These are phyloP conservation scores for Ischnus inquisitorius DNA, from an alignment of 2,888 invertebrate genomes.

Conservation along the genomic window DNA sequence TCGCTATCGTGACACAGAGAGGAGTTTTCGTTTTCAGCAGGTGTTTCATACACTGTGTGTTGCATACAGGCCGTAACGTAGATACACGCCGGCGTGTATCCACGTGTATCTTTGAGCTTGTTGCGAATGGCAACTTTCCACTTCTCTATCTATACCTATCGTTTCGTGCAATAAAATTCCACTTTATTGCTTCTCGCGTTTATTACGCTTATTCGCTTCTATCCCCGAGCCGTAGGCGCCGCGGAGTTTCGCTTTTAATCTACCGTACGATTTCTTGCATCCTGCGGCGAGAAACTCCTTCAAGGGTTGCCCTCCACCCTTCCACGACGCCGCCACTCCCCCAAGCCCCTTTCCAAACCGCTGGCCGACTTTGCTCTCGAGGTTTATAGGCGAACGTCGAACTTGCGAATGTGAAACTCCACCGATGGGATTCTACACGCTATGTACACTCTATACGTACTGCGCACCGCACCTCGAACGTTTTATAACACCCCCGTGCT, in stretches of 20 bases:
- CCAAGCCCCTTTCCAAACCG: constrained; percentile 30
- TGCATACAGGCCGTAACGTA: not conserved
- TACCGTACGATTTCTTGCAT: constrained; percentile 54
- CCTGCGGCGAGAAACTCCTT: constrained; percentile 49
- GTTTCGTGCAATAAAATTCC: constrained; percentile 57
- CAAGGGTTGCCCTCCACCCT: constrained; percentile 26
- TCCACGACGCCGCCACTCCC: not conserved
- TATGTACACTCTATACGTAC: constrained; percentile 12
- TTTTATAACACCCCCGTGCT: constrained; percentile 41
- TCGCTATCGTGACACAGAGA: constrained; percentile 34
- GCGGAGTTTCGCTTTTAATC: constrained; percentile 50
- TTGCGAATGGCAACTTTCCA: no score
- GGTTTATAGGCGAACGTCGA: constrained; percentile 50
- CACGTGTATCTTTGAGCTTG: not conserved
- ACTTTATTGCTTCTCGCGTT: constrained; percentile 54
- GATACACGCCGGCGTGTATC: no score
- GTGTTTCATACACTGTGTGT: constrained; percentile 2
- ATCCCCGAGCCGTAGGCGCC: not conserved
- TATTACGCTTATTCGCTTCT: constrained; percentile 52
- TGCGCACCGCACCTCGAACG: not conserved
- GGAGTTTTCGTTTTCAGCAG: constrained; percentile 28
- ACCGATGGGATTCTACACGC: constrained; percentile 11
- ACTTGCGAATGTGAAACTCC: constrained; percentile 32
- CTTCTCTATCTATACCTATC: constrained; percentile 37
- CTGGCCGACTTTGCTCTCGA: constrained; percentile 26